Percentiles rank a stretch among this genome's conserved stretches.
phyloP scores from a whole-genome alignment of 2,113 vertebrate genomes.

The Bombycilla garrulus region DNA sequence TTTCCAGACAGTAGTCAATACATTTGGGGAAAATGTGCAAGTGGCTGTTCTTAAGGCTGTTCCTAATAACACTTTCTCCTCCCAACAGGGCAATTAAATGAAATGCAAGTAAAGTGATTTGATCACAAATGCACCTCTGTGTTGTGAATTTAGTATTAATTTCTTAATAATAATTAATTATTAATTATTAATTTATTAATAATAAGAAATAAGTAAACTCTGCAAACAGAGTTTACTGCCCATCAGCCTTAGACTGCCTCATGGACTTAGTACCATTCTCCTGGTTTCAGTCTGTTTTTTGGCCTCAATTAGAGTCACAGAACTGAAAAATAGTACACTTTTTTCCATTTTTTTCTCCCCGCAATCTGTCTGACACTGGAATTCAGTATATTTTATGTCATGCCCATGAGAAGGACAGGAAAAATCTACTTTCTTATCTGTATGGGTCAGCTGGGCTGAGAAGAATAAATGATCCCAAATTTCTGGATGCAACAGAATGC shows the following conservation, averaged over 20 bases:
- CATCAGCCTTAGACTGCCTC: too few relatives aligned
- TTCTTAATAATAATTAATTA: not conserved
- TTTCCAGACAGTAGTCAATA: not conserved
- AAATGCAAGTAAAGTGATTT: not conserved
- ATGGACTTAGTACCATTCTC: too few relatives aligned
- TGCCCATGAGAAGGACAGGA: not conserved
- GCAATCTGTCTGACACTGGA: rapidly evolving
- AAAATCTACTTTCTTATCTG: not conserved
- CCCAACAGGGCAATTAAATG: not conserved
- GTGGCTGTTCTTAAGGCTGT: not conserved
- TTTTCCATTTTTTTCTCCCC: rapidly evolving
- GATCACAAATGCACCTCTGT: not conserved
- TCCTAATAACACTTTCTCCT: not conserved
- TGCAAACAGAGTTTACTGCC: too few relatives aligned
- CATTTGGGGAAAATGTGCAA: not conserved
- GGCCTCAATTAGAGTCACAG: too few relatives aligned
- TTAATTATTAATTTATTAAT: too few relatives aligned
- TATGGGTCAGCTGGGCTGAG: not conserved
- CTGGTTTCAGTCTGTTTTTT: too few relatives aligned
- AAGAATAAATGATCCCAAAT: not conserved
- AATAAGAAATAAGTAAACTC: too few relatives aligned
- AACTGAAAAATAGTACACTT: too few relatives aligned
- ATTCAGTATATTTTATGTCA: not conserved
- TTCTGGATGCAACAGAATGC: not conserved
- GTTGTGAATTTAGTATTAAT: not conserved